Evolutionary conservation across 2,113 vertebrate genomes (phyloP), one percentile per base, ranked within the genome.

Genomic region (Lepisosteus oculatus): DNA sequence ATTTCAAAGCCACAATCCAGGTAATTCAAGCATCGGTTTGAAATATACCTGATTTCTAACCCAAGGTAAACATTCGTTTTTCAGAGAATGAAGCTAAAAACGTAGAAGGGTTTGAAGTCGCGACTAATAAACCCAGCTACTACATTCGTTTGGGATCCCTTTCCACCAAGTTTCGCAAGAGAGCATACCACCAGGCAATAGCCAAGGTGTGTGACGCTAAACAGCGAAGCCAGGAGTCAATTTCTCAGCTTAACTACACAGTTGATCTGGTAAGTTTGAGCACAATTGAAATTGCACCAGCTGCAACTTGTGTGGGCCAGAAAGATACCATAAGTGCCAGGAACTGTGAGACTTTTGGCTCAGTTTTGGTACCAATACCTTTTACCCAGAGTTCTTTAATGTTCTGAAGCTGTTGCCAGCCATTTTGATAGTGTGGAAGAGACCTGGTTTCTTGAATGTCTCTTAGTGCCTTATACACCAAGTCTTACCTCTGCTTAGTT

Each of bases 251-350:
- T 0, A 84, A 92, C 77, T 82, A 88, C 54, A 93, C 92, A 11
- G 85, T 95, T 61, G 91, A 88, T 78, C 77, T 97, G 93, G 97
- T 99, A 85, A 83, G 95, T 89, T 63, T 55, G 62, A 72, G 13
- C 8, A 1, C 13, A 45, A 3, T 29, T 4, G 41, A 41, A 3
- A 43, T 61, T 75, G 3, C 13, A 47, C 6, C 29, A 29, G 45
- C 44, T 51, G 5, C 3, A 62, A 15, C 17, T 70, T 1, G 6
- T 12, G 29, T 29, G 29, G 29, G 29, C 29, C 29, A 29, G 29
- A 29, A 29, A 29, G 29, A 29, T 29, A 29, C 29, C 29, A 1
- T 29, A 1, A 29, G 29, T 29, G 29, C 29, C 29, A 29, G 29
- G 29, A 29, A 29, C 29, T 29, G 29, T 29, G 29, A 29, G 29